A percentile compares a stretch with the other conserved stretches of the same genome.
These are phyloP conservation scores for Dendroctonus valens DNA, from an alignment of 1,140 invertebrate genomes.

Conservation along the genomic window DNA sequence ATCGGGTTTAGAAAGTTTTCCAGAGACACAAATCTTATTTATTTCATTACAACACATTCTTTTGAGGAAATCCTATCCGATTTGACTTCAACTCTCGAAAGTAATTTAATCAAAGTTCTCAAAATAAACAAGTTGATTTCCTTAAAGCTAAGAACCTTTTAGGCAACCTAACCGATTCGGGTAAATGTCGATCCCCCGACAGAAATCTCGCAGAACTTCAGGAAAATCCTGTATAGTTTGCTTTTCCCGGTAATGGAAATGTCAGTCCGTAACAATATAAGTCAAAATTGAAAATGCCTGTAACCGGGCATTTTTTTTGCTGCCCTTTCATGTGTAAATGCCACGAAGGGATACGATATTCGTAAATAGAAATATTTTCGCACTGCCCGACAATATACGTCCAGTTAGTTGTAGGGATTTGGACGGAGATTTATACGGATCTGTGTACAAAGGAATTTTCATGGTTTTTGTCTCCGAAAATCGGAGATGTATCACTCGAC, in stretches of 20 bases:
- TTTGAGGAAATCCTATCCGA: too few species aligned
- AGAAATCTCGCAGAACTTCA: not conserved
- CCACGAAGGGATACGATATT: conserved; percentile 18
- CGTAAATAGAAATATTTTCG: conserved; percentile 30
- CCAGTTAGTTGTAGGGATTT: conserved; percentile 22
- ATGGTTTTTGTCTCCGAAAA: not conserved
- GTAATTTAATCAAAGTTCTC: conserved; percentile 9
- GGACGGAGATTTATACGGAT: conserved; percentile 17
- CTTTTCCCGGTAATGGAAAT: conserved; percentile 27
- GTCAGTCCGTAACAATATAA: conserved; percentile 29
- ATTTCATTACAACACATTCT: too few species aligned
- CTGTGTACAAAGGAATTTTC: conserved; percentile 20
- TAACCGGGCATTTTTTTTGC: conserved; percentile 12
- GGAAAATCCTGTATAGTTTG: conserved; percentile 14
- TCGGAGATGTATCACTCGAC: conserved; percentile 9
- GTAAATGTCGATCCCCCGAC: conserved; percentile 8
- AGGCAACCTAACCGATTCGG: conserved; percentile 10
- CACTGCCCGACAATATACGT: conserved; percentile 17
- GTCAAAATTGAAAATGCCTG: conserved; percentile 29
- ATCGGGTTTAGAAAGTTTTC: too few species aligned
- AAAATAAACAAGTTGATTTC: conserved; percentile 3
- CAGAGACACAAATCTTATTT: too few species aligned
- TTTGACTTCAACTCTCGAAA: not conserved
- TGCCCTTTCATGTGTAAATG: conserved; percentile 27
- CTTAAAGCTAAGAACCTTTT: conserved; percentile 13